A percentile compares a stretch with the other conserved stretches of the same genome.
These are phyloP conservation scores for Iselma pallidipennis DNA, from an alignment of 2,888 invertebrate species.

Conservation along the genomic window DNA sequence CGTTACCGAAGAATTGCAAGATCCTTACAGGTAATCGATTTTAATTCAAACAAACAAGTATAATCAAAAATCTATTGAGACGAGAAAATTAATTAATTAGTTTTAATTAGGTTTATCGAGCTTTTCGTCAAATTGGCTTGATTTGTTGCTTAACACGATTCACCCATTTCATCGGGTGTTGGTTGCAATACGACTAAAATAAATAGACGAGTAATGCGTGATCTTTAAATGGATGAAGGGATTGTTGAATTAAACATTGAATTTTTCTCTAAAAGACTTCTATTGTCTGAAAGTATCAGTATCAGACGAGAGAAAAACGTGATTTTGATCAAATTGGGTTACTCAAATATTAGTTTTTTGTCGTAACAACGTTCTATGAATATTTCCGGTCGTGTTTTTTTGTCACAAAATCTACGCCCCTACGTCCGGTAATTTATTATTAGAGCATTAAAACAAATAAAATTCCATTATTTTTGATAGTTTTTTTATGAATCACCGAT, in stretches of 20 bases:
- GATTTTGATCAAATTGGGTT: conserved; percentile 32
- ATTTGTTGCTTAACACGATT: too few species aligned
- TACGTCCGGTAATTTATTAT: too few species aligned
- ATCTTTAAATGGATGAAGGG: conserved; percentile 32
- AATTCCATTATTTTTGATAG: not conserved
- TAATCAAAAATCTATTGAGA: not conserved
- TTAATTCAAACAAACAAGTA: conserved; percentile 42
- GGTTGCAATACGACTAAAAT: not conserved
- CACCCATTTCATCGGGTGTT: not conserved
- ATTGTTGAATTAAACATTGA: conserved; percentile 30
- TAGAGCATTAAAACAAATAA: too few species aligned
- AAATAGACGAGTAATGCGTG: conserved; percentile 3
- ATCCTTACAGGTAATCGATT: conserved; percentile 82
- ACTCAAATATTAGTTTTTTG: conserved; percentile 18
- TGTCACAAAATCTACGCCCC: too few species aligned
- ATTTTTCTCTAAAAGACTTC: conserved; percentile 23
- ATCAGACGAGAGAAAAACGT: conserved; percentile 17
- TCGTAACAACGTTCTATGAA: too few species aligned
- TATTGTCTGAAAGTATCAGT: not conserved
- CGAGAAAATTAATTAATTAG: too few species aligned
- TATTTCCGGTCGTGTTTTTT: not conserved
- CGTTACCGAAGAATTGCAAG: conserved; percentile 91
- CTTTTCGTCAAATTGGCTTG: too few species aligned
- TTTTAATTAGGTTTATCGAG: too few species aligned
- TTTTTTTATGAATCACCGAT: not conserved